Evolutionary conservation across 2,113 vertebrate genomes (phyloP), one percentile per base, ranked within the genome.

Genomic region (Syrrhaptes paradoxus): DNA sequence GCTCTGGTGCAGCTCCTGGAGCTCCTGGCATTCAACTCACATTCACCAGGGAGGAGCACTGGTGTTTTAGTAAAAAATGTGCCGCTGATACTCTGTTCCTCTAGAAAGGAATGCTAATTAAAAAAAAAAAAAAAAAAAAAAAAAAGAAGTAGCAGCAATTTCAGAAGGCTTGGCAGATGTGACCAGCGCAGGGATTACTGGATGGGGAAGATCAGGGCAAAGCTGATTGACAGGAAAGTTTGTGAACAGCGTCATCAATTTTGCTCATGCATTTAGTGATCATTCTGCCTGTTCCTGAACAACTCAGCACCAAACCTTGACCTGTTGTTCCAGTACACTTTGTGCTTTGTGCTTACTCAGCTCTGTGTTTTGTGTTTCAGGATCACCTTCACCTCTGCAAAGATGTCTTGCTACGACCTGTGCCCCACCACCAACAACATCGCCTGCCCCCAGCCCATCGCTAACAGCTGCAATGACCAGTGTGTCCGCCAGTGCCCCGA

Each of bases 381-480:
- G 34, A 17, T 49, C 29, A 0, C 36, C 71, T 78, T 15, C 84
- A 38, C 5, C 14, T 16, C 18, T 1, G 18, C 29, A 1, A 5
- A 38, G 19, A 85, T 93, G 96, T 77, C 96, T 32, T 91, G 90
- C 94, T 96, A 82, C 7, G 88, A 96, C 75, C 49, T 96, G 20
- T 93, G 91, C 34, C 85, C 95, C 66, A 46, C 74, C 29, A 36
- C 29, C 24, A 9, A 6, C 7, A 6, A 29, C 90, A 13, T 95
- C 3, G 13, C 82, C 74, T 45, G n/a, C 70, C 96, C 93, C 0
- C 96, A 96, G 78, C 96, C 96, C 43, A 7, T 96, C 3, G 85
- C 96, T 7, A 51, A 91, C 57, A 95, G 90, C 88, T 95, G 96
- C 13, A 96, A 96, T 0, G 93, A 96, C 82, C 65, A 34, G 0